Evolutionary conservation across 30 jellyfish, hydroid and myxozoan genomes (phyloP), one percentile per base, ranked within the genome.

Genomic region (Aurelia sp.): DNA sequence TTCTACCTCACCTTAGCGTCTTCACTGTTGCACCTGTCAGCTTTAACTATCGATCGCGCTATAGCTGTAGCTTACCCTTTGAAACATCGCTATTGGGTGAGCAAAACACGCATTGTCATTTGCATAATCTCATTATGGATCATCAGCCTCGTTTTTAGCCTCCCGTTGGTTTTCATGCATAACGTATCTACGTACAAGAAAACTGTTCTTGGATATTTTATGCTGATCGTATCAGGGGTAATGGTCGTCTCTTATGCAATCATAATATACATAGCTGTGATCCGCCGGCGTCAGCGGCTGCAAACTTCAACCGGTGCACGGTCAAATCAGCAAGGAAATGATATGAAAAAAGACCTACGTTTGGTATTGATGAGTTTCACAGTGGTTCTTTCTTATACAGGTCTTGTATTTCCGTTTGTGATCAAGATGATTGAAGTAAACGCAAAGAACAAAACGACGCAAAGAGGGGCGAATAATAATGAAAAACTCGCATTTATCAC

Each of bases 211-310:
- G 55, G 55, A 44, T 9, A 5, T 9, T 44, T 8, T 44, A 44
- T 44, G 55, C 55, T 44, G 55, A 16, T 7, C 55, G 55, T 33
- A 12, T n/a, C 67, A 18, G 17, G 20, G 7, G 52, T 61, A 9
- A 51, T 80, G 44, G 53, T 80, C 63, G 3, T 80, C 60, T 11
- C 67, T 12, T 80, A 80, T 80, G 31, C 74, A 53, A 13, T 38
- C 11, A 67, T 80, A 50, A 33, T 67, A 31, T 80, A 80, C 66
- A 76, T 18, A 41, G 87, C 63, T 58, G 40, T n/a, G 62, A 22
- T 76, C 21, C 27, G 67, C 33, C 66, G 74, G 20, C 62, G 58
- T 1, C 31, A 19, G 58, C n/a, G 6, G 13, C 57, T 59, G 30
- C 58, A 53, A 31, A 10, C 52, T 40, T 12, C 20, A 7, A 58